These are phyloP conservation scores for Clarias pachynema DNA, from an alignment of 2,797 vertebrate genomes.

Conservation along the genomic window DNA sequence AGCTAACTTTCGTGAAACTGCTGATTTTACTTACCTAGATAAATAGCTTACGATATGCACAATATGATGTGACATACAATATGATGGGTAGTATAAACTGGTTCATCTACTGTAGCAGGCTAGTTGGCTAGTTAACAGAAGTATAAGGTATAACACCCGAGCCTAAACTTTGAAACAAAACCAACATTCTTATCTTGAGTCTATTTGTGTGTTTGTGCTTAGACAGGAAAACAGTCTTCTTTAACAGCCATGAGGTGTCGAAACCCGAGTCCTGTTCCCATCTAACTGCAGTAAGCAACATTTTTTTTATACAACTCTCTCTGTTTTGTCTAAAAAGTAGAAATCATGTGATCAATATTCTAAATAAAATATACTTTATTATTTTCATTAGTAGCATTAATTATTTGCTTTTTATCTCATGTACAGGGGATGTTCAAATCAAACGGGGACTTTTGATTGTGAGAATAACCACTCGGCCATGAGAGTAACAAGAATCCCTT, in stretches of 20 bases:
- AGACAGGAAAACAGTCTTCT: slow-evolving; percentile 79
- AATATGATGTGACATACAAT: neutral
- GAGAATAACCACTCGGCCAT: too few species aligned
- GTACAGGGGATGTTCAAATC: too few species aligned
- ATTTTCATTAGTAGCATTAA: neutral
- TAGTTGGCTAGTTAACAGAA: neutral
- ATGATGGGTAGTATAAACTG: neutral
- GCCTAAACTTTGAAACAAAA: neutral
- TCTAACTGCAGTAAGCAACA: slow-evolving; percentile 48
- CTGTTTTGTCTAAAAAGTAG: neutral
- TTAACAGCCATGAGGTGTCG: slow-evolving; percentile 80
- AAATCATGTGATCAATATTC: neutral
- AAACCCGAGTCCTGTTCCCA: slow-evolving; percentile 78
- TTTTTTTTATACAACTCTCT: neutral
- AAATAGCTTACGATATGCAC: neutral
- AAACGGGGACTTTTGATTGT: too few species aligned
- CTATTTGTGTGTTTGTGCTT: neutral
- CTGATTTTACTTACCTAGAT: neutral
- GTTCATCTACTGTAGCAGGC: neutral
- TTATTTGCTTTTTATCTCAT: neutral
- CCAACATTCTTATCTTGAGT: neutral
- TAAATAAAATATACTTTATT: neutral
- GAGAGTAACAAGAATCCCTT: too few species aligned
- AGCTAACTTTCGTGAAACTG: neutral
- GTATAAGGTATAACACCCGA: neutral